A percentile compares a stretch with the other conserved stretches of the same genome.
Conservation (phyloP, 2,797 vertebrate genomes). For the Falco rusticolus region DNA sequence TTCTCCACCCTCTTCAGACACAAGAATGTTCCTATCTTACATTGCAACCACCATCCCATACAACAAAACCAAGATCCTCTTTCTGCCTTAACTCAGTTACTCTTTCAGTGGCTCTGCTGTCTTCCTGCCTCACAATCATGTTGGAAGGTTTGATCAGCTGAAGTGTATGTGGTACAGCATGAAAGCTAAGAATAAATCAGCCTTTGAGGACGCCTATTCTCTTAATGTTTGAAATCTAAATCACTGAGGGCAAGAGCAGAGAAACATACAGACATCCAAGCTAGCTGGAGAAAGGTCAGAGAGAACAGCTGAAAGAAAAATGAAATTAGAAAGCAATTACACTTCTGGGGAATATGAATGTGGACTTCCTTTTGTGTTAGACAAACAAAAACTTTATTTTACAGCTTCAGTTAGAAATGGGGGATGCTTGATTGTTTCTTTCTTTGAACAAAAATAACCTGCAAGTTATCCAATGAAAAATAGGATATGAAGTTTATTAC, state of each 20-base stretch:
- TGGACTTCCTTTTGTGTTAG: background rate
- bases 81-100: background rate
- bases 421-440: background rate
- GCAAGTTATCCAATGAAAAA: background rate
- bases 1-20: background rate
- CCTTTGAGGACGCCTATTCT: background rate
- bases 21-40: background rate
- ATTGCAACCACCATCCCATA: background rate
- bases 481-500: slow-evolving; percentile 18
- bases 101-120: background rate
- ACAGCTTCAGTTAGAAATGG: background rate
- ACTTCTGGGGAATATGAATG: background rate
- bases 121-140: background rate
- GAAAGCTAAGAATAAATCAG: background rate
- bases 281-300: background rate
- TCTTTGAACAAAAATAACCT: background rate
- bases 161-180: background rate
- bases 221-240: background rate
- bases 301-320: background rate
- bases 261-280: background rate
- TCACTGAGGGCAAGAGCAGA: background rate
- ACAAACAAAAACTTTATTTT: background rate
- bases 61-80: background rate
- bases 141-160: background rate
- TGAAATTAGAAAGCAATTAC: background rate